Evolutionary conservation across 1,140 invertebrate genomes (phyloP).

Genomic region (Archivesica marissinica): DNA sequence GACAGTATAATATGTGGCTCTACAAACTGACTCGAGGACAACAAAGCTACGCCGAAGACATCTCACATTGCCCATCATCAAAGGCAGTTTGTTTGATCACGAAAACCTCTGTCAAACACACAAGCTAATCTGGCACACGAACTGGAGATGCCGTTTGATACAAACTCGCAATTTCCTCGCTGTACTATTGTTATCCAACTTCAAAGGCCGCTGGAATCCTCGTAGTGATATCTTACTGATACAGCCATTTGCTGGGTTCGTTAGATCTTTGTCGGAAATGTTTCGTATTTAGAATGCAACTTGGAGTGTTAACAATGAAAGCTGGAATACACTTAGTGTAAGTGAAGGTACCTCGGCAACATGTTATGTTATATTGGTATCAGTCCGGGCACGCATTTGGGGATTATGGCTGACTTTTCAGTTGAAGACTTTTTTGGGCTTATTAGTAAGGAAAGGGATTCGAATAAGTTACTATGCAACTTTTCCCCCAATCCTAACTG

Average conservation of each 20-base stretch:
- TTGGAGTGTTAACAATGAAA: too few species aligned
- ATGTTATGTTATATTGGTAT: too few species aligned
- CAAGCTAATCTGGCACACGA: conserved; percentile 17
- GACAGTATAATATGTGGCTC: not conserved
- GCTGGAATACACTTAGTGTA: too few species aligned
- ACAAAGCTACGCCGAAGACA: not conserved
- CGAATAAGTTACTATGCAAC: too few species aligned
- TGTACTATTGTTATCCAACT: conserved; percentile 19
- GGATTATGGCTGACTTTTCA: too few species aligned
- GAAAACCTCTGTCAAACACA: conserved; percentile 2
- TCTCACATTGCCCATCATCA: conserved; percentile 20
- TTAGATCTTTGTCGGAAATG: conserved; percentile 13
- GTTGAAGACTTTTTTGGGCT: too few species aligned
- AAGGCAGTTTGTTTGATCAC: conserved; percentile 21
- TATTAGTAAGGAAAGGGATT: too few species aligned
- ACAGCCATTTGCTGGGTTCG: not conserved
- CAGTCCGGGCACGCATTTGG: too few species aligned
- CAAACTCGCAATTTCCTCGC: not conserved
- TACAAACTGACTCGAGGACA: not conserved
- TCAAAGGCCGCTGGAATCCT: conserved; percentile 17
- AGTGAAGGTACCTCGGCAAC: too few species aligned
- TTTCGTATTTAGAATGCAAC: conserved; percentile 24
- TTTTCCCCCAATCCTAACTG: too few species aligned
- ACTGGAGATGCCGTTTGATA: not conserved
- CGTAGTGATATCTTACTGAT: not conserved